Evolutionary conservation across 2,113 vertebrate genomes (phyloP), one percentile per base, ranked within the genome.

Genomic region (Eidolon helvum): DNA sequence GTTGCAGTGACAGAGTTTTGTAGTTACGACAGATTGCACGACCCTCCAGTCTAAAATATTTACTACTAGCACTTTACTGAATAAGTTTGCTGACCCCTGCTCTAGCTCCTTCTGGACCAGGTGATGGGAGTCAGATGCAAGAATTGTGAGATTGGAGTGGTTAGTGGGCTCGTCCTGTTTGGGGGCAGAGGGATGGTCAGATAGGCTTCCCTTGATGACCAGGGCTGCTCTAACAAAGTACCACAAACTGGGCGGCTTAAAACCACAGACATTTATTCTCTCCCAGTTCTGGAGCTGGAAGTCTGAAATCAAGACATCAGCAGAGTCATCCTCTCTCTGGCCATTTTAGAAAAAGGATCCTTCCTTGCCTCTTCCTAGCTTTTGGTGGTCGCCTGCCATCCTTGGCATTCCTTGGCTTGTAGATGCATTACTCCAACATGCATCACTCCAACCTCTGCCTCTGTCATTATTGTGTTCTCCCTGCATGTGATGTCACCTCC

Each of bases 401-500:
- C 89, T 61, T 11, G 33, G 79, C 28, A 0, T 1, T 0, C 16
- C 26, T 48, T 59, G 24, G 16, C 65, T 72, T n/a, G 22, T 1
- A 53, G 63, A n/a, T 28, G 7, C 22, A 2, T 14, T 10, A 1
- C n/a, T 68, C 19, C 7, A 3, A 0, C 75, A n/a, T n/a, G n/a
- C 22, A 2, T 14, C 12, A 1, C n/a, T 68, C 19, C 7, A 3
- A 0, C 75, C 78, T 68, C 35, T 28, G 16, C 4, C 8, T 21
- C n/a, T 4, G 3, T 21, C 6, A 21, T 75, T n/a, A 16, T 59
- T 12, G 59, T 61, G 59, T 68, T 38, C 35, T 65, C 35, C 26
- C 43, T 57, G 22, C 4, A 4, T 30, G 50, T 19, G 43, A 28
- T 4, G 2, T 35, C 43, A 40, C 11, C 6, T 33, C 79, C 24